Percentiles rank a stretch among this genome's conserved stretches.
phyloP scores from a whole-genome alignment of 2,888 invertebrate genomes.

The Heliconius ethilla region DNA sequence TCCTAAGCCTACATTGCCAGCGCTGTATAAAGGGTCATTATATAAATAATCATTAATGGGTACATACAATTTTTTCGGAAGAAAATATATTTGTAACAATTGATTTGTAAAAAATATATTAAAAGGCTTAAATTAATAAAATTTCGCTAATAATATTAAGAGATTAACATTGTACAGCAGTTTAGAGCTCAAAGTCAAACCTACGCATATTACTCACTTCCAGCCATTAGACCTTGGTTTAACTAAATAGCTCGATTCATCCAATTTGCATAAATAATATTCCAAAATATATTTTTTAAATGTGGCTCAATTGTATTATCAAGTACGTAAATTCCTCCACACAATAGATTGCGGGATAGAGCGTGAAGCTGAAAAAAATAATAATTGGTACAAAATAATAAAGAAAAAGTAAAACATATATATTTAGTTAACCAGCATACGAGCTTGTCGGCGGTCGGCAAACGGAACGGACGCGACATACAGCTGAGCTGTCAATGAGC shows the following conservation, averaged over 20 bases:
- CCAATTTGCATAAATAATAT: not conserved
- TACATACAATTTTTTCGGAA: too few species aligned
- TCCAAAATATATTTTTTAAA: not conserved
- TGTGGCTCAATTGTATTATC: not conserved
- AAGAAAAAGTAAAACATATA: constrained; percentile 5
- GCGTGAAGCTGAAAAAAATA: too few species aligned
- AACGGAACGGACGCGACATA: constrained; percentile 15
- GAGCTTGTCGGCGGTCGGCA: not conserved
- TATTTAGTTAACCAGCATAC: constrained; percentile 7
- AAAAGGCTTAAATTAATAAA: not conserved
- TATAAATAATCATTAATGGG: too few species aligned
- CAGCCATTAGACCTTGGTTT: not conserved
- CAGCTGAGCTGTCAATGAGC: constrained; percentile 31
- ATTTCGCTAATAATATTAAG: not conserved
- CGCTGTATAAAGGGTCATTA: too few species aligned
- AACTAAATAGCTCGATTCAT: not conserved
- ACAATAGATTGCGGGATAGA: too few species aligned
- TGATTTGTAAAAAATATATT: too few species aligned
- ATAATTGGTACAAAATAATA: too few species aligned
- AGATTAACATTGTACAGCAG: not conserved
- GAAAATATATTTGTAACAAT: too few species aligned
- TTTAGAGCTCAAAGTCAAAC: not conserved
- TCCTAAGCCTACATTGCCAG: too few species aligned
- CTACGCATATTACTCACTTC: not conserved
- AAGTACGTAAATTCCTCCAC: too few species aligned